These are phyloP conservation scores for Pristionchus fissidentatus DNA, from an alignment of 2,888 invertebrate species.

Conservation along the genomic window DNA sequence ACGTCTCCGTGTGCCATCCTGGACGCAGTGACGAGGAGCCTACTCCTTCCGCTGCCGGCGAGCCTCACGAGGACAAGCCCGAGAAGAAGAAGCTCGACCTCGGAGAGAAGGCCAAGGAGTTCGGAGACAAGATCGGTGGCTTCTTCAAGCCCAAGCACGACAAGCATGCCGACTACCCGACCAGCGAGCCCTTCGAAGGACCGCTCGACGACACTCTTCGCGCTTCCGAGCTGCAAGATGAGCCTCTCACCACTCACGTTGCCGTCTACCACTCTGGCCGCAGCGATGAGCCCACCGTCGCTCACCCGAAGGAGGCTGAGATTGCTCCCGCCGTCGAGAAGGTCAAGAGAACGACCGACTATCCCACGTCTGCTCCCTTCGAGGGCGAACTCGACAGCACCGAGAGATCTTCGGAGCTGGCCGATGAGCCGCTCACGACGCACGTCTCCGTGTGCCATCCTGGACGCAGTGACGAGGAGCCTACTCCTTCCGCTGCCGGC, in stretches of 20 bases:
- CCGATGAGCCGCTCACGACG: background rate
- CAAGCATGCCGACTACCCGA: background rate
- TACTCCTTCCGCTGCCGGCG: too few relatives aligned
- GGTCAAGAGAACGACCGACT: too few relatives aligned
- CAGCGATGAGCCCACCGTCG: too few relatives aligned
- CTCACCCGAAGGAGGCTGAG: too few relatives aligned
- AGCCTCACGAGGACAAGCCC: background rate
- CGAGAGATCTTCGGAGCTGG: background rate
- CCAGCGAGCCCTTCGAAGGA: background rate
- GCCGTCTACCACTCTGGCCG: conserved; percentile 5
- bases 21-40: background rate
- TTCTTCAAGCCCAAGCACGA: background rate
- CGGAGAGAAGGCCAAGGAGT: background rate
- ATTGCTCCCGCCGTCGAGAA: too few relatives aligned
- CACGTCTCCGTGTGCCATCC: conserved; percentile 7
- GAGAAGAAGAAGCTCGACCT: conserved; percentile 29
- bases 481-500: too few relatives aligned
- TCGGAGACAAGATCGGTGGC: background rate
- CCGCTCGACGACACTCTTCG: background rate
- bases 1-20: conserved; percentile 2
- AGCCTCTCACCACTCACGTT: background rate
- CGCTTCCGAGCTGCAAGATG: background rate
- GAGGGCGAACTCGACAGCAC: background rate
- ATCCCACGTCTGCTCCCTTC: background rate
- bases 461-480: background rate